These are phyloP conservation scores for Pantelozetes paolii DNA, from an alignment of 2,888 invertebrate species.

Conservation along the genomic window DNA sequence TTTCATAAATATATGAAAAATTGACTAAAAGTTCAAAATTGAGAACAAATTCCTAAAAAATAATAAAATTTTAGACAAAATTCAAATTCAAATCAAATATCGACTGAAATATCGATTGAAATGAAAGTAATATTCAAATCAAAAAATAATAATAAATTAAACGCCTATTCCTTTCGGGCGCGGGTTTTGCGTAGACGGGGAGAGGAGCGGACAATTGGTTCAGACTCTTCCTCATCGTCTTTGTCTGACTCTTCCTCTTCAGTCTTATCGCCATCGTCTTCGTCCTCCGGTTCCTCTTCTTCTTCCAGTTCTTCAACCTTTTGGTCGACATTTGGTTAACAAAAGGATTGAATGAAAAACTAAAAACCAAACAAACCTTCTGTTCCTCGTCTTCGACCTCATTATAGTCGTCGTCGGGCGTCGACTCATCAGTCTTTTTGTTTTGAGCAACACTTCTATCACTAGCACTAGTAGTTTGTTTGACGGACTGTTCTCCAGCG, in stretches of 20 bases:
- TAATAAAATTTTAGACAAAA: no score
- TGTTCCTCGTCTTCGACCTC: conserved; percentile 24
- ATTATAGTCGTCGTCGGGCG: conserved; percentile 49
- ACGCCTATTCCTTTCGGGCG: conserved; percentile 40
- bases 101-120: not conserved
- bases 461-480: not conserved
- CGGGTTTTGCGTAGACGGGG: conserved; percentile 46
- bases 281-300: conserved; percentile 46
- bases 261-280: conserved; percentile 42
- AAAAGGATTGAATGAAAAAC: conserved; percentile 2
- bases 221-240: conserved; percentile 36
- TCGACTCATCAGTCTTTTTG: conserved; percentile 52
- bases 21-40: no score
- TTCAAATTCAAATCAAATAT: no score
- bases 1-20: no score
- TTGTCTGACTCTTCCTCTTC: conserved; percentile 42
- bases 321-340: conserved; percentile 41
- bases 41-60: no score
- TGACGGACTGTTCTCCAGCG: conserved; percentile 23
- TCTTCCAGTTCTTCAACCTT: conserved; percentile 49
- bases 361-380: conserved; percentile 24
- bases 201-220: conserved; percentile 53
- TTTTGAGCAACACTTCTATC: conserved; percentile 44
- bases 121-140: not conserved
- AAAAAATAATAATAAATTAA: not conserved